Evolutionary conservation across 2,888 invertebrate genomes (phyloP).

Genomic region (Abscondita cerata): DNA sequence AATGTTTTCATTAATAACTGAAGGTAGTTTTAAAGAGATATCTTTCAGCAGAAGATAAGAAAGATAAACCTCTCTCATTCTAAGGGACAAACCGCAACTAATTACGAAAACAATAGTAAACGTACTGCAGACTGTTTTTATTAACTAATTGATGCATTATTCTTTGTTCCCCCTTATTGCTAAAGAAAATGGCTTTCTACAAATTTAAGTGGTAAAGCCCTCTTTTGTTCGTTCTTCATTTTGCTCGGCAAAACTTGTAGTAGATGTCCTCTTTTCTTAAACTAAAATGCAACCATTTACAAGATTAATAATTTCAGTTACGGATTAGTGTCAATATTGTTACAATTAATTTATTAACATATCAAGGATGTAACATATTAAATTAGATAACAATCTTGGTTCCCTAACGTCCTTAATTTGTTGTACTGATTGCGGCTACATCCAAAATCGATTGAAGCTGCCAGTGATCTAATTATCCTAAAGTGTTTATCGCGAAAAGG

Average conservation of each 20-base stretch:
- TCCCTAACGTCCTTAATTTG: slow-evolving; percentile 30
- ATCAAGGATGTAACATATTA: slow-evolving; percentile 23
- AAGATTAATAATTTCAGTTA: too few relatives aligned
- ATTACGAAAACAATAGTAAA: slow-evolving; percentile 43
- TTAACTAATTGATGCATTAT: slow-evolving; percentile 44
- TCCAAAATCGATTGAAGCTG: slow-evolving; percentile 35
- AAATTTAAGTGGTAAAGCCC: slow-evolving; percentile 42
- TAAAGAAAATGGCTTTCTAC: slow-evolving; percentile 27
- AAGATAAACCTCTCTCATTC: slow-evolving; percentile 6
- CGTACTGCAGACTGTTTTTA: slow-evolving; percentile 43
- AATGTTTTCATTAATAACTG: not conserved
- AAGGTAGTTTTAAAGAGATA: slow-evolving; percentile 6
- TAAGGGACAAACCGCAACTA: slow-evolving; percentile 27
- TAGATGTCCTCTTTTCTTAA: slow-evolving; percentile 15
- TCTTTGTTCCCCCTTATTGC: slow-evolving; percentile 34
- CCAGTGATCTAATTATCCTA: slow-evolving; percentile 37
- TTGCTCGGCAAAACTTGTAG: slow-evolving; percentile 41
- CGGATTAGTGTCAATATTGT: too few relatives aligned
- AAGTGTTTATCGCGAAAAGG: slow-evolving; percentile 30
- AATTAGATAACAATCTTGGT: slow-evolving; percentile 25
- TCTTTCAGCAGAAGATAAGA: slow-evolving; percentile 9
- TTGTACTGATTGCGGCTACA: slow-evolving; percentile 36
- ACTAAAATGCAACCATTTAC: not conserved
- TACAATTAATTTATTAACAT: slow-evolving; percentile 1
- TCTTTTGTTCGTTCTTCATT: slow-evolving; percentile 43